Percentiles rank a stretch among this genome's conserved stretches.
Conservation (phyloP, 2,888 invertebrate species). For the Drosophila macrospina region DNA sequence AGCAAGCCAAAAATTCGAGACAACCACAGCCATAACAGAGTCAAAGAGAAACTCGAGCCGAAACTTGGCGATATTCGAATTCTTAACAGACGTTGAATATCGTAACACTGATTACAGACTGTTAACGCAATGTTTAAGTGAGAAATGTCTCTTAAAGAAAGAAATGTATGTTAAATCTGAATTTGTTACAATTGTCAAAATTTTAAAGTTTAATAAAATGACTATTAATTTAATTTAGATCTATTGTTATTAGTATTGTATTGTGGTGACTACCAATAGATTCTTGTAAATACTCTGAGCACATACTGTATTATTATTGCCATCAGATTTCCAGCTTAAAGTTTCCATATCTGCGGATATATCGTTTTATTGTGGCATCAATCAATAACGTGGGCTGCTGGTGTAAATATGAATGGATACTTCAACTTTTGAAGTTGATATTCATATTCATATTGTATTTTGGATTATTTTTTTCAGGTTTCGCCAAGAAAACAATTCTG, state of each 20-base stretch:
- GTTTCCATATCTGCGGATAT: neutral
- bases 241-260: no score
- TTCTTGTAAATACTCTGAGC: no score
- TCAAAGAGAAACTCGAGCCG: slow-evolving; percentile 27
- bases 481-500: slow-evolving; percentile 62
- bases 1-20: neutral
- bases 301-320: no score
- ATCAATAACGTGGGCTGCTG: slow-evolving; percentile 12
- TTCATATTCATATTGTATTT: slow-evolving; percentile 43
- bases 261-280: no score
- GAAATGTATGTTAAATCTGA: neutral
- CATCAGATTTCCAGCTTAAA: neutral
- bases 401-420: slow-evolving; percentile 33
- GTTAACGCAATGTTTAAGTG: slow-evolving; percentile 5
- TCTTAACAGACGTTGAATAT: slow-evolving; percentile 40
- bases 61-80: slow-evolving; percentile 64
- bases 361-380: slow-evolving; percentile 13
- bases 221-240: no score
- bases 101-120: slow-evolving; percentile 36
- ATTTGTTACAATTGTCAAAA: neutral
- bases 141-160: neutral
- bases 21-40: neutral
- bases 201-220: no score
- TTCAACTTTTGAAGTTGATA: slow-evolving; percentile 69
- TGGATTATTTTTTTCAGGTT: slow-evolving; percentile 24